Conservation (phyloP, 30 jellyfish, hydroid and myxozoan species). For the Hydractinia symbiolongicarpus region DNA sequence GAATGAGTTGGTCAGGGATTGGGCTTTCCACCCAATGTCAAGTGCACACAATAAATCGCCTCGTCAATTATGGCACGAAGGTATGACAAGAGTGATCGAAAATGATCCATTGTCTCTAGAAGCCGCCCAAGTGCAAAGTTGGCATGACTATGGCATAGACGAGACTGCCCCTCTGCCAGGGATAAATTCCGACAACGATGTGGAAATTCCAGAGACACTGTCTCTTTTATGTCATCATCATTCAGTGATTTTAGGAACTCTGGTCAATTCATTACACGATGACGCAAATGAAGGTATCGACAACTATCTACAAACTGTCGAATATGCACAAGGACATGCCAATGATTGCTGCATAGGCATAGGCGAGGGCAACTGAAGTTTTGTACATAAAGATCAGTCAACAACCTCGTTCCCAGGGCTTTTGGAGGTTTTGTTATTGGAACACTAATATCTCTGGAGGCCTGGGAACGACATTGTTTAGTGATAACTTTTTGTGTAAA, state of each 20-base stretch:
- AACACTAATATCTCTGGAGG: too few species aligned
- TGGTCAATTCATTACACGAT: slow-evolving; percentile 6
- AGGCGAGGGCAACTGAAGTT: too few species aligned
- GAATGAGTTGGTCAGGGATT: slow-evolving; percentile 13
- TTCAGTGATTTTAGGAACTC: background rate
- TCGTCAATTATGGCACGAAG: slow-evolving; percentile 21
- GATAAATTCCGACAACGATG: slow-evolving; percentile 18
- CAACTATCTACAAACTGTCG: background rate
- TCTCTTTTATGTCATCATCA: background rate
- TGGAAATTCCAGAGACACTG: background rate
- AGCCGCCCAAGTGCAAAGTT: background rate
- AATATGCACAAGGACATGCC: background rate
- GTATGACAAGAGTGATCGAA: background rate
- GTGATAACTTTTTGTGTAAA: too few species aligned
- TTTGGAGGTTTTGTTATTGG: too few species aligned
- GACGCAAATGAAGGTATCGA: slow-evolving; percentile 16
- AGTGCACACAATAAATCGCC: slow-evolving; percentile 16
- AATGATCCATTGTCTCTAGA: background rate
- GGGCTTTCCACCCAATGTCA: slow-evolving; percentile 30
- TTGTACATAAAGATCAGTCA: too few species aligned
- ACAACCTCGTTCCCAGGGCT: too few species aligned
- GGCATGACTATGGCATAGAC: slow-evolving; percentile 18
- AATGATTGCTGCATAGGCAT: background rate
- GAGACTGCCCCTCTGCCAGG: slow-evolving; percentile 21
- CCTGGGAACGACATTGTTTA: too few species aligned